Evolutionary conservation across 2,113 vertebrate genomes (phyloP).

Genomic region (Desmodus rotundus): DNA sequence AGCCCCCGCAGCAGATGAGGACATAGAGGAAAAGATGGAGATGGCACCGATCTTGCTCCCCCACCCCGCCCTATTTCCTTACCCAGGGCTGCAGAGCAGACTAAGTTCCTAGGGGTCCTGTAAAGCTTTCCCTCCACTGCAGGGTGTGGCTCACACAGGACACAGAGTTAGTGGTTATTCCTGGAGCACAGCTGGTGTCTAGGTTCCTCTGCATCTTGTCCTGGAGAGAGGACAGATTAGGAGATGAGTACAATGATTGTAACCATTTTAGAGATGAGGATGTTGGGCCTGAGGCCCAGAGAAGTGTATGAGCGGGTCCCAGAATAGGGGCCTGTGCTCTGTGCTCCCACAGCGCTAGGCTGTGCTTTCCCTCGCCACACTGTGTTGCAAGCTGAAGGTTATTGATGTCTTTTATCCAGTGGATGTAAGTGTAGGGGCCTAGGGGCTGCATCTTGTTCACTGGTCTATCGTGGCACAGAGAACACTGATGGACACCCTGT

Average conservation of each 20-base stretch:
- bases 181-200: not conserved
- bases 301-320: not conserved
- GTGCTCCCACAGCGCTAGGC: not conserved
- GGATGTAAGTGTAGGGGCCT: not conserved
- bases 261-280: not conserved
- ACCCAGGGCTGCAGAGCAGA: not conserved
- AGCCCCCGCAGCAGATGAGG: not conserved
- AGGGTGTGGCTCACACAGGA: not conserved
- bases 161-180: not conserved
- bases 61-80: not conserved
- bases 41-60: not conserved
- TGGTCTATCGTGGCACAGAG: not conserved
- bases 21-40: not conserved
- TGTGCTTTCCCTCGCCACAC: not conserved
- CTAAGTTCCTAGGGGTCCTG: not conserved
- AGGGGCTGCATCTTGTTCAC: not conserved
- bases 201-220: not conserved
- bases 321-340: not conserved
- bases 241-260: not conserved
- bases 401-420: not conserved
- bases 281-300: not conserved
- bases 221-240: not conserved
- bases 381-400: not conserved
- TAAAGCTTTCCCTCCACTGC: not conserved
- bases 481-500: not conserved